Evolutionary conservation across 2,888 invertebrate species (phyloP), one percentile per base, ranked within the genome.

Genomic region (Coenonympha glycerion): DNA sequence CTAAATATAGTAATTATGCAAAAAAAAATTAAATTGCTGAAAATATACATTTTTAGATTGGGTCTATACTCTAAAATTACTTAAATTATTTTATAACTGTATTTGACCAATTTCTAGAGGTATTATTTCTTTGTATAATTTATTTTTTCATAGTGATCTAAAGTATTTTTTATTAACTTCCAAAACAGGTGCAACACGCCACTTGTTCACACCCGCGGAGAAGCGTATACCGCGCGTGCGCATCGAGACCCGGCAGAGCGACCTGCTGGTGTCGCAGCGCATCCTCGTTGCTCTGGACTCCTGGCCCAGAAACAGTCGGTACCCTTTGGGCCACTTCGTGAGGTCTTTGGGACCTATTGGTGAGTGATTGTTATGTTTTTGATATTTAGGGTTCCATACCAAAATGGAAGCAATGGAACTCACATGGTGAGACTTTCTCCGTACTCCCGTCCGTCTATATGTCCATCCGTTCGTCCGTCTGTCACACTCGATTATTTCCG

Each of bases 251-350:
- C 89, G 98, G 1, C 98, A 98, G 79, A 92, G 95, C 1, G 93
- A 93, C 47, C 85, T 90, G 52, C 84, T 98, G 47, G 90, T 90
- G 13, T 91, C 92, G 26, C 96, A 98, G 71, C 91, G 98, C 52
- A 95, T 99, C 39, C 92, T 99, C 9, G 98, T 99, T 0, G 95
- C 97, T 1, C 95, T 99, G 31, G 99, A 99, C 85, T 93, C 93
- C 2, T 99, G 99, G 99, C 98, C 98, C 0, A 87, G 95, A 45
- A 92, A 94, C 73, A 97, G 97, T 2, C 90, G 96, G 47, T 97
- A 97, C 79, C 98, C 98, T 1, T 90, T 93, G 77, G 99, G 99
- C 2, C 99, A 99, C 81, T 98, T 98, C 82, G 97, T 99, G 0
- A 89, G 97, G 57, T 93, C 95, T 0, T 87, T 99, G 5, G 99